Percentiles rank a stretch among this genome's conserved stretches.
phyloP scores from a whole-genome alignment of 2,113 vertebrate species.

The Donacobius atricapilla region DNA sequence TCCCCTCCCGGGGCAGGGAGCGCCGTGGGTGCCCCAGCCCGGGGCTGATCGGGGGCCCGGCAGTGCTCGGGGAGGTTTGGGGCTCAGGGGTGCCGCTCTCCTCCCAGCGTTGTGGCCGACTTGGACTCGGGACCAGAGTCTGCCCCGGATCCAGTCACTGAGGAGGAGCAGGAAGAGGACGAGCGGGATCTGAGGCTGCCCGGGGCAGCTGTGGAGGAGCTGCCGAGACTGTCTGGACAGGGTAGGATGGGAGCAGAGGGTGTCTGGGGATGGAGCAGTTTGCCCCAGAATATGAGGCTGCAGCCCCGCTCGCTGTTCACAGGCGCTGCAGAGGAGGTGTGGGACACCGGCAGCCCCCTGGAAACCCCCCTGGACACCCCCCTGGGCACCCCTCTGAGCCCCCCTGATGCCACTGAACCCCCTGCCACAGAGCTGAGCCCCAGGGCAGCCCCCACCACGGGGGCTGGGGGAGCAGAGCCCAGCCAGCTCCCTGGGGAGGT shows the following conservation, averaged over 20 bases:
- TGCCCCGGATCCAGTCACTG: not conserved
- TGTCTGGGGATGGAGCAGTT: accelerated
- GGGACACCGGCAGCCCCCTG: not conserved
- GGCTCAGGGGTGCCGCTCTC: not conserved
- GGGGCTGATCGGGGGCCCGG: accelerated
- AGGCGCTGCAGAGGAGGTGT: not conserved
- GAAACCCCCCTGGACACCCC: not conserved
- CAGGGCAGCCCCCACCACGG: accelerated
- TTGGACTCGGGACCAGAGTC: slow-evolving; percentile 11
- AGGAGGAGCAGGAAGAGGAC: not conserved
- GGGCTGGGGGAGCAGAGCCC: not conserved
- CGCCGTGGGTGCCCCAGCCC: accelerated
- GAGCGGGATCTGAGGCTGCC: not conserved
- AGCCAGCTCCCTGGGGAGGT: not conserved
- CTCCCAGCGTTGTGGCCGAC: not conserved
- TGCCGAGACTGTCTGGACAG: not conserved
- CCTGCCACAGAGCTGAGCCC: not conserved
- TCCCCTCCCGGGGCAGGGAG: not conserved
- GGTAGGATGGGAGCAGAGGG: not conserved
- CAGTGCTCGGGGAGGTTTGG: accelerated
- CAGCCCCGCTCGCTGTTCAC: accelerated
- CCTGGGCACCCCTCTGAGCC: not conserved
- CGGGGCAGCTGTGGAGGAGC: no score
- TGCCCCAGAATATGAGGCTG: accelerated
- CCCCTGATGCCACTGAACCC: not conserved